Evolutionary conservation across 2,888 invertebrate species (phyloP), one percentile per base, ranked within the genome.

Genomic region (Himalopsyche japonica): DNA sequence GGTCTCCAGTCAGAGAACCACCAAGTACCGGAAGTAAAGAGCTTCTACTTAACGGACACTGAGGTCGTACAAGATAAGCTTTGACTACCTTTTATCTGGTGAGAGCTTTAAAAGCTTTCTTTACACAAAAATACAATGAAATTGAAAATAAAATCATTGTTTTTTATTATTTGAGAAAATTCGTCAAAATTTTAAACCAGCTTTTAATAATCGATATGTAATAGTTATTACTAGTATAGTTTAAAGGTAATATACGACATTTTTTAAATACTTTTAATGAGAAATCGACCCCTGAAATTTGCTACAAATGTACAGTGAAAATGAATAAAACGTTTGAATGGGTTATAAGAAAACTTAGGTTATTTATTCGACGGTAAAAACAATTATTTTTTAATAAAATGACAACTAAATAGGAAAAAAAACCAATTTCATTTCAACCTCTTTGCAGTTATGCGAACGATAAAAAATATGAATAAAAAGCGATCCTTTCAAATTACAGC

Each of bases 41-140:
- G 84, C 70, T 84, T 84, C 84, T 57, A 80, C 34, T 32, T 57
- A 37, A 57, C 80, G 57, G 34, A 77, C 43, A 77, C 77, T 77
- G 20, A 37, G 43, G 20, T 77, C 77, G 77, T 77, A 77, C 43
- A 37, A 32, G 34, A 77, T 77, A 77, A 77, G 77, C 43, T 70
- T 70, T 70, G 70, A 70, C 70, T 70, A 70, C 85, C 83, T 79
- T 85, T 85, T 85, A 86, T 86, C 84, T 86, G 82, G 82, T 64
- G 37, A 49, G 81, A 81, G 83, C 82, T 70, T 83, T 82, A 82
- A 85, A 83, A 82, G 85, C 83, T 85, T 70, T 70, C 70, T 70
- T 70, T 70, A 70, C 70, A 70, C 70, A 70, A 70, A 57, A 70
- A 70, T 27, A 70, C 70, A 70, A 70, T 70, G 30, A 70, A 70